A percentile compares a stretch with the other conserved stretches of the same genome.
These are phyloP conservation scores for Bathynomus jamesi DNA, from an alignment of 1,140 invertebrate genomes.

Conservation along the genomic window DNA sequence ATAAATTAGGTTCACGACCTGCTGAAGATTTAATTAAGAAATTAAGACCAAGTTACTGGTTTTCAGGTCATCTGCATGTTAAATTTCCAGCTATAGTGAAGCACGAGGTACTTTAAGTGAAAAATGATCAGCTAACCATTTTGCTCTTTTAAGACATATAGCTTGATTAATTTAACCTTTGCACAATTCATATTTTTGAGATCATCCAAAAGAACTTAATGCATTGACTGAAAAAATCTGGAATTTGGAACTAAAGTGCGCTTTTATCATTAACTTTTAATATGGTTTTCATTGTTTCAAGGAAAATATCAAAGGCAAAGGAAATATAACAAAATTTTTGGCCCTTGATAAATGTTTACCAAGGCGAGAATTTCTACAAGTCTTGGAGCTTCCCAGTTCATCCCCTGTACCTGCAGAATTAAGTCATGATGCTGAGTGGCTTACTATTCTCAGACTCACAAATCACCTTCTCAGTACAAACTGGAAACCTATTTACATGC, in stretches of 20 bases:
- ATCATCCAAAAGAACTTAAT: too few relatives aligned
- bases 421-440: slow-evolving; percentile 88
- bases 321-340: slow-evolving; percentile 86
- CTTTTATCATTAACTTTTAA: too few relatives aligned
- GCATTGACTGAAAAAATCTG: too few relatives aligned
- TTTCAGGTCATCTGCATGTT: slow-evolving; percentile 93
- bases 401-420: slow-evolving; percentile 48
- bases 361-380: slow-evolving; percentile 36
- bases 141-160: too few relatives aligned
- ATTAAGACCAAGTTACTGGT: slow-evolving; percentile 87
- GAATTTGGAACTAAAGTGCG: too few relatives aligned
- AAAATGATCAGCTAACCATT: too few relatives aligned
- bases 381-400: slow-evolving; percentile 42
- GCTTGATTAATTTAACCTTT: too few relatives aligned
- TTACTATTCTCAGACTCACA: slow-evolving; percentile 74
- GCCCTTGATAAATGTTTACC: slow-evolving; percentile 94
- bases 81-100: slow-evolving; percentile 83
- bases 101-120: slow-evolving; percentile 48
- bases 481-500: slow-evolving; percentile 63
- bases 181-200: too few relatives aligned
- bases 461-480: slow-evolving; percentile 78
- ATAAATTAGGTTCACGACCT: slow-evolving; percentile 75
- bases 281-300: too few relatives aligned
- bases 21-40: slow-evolving; percentile 66
- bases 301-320: slow-evolving; percentile 40